Evolutionary conservation across 2,797 vertebrate genomes (phyloP).

Genomic region (Pangasius djambal): DNA sequence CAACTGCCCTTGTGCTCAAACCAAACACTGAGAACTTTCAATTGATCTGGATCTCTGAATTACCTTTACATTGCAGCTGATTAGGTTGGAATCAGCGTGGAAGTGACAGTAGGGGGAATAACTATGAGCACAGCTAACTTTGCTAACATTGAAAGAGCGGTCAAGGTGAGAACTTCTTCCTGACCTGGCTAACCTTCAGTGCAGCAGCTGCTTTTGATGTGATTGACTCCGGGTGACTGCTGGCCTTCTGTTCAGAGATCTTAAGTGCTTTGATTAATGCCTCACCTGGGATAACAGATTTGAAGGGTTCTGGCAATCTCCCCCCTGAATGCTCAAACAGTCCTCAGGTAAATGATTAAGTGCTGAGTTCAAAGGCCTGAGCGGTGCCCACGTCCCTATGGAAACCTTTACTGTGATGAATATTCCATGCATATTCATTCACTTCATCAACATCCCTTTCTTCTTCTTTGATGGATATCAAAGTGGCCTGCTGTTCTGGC

Average conservation of each 20-base stretch:
- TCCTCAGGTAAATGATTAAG: constrained; percentile 60
- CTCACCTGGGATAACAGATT: constrained; percentile 50
- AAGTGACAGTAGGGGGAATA: not conserved
- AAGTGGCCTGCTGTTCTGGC: constrained; percentile 65
- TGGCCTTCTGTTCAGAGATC: constrained; percentile 38
- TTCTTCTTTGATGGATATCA: constrained; percentile 63
- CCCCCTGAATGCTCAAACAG: constrained; percentile 54
- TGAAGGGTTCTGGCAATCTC: constrained; percentile 41
- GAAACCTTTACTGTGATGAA: constrained; percentile 70
- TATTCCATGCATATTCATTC: constrained; percentile 75
- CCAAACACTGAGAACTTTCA: not conserved
- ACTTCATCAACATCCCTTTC: constrained; percentile 61
- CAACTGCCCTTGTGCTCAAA: not conserved
- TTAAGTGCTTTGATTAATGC: constrained; percentile 55
- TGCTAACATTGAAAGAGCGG: constrained; percentile 27
- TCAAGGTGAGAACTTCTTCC: constrained; percentile 38
- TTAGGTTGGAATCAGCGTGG: not conserved
- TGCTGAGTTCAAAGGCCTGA: constrained; percentile 65
- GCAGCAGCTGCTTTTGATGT: constrained; percentile 34
- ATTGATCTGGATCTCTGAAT: not conserved
- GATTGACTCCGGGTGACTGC: constrained; percentile 44
- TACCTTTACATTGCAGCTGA: not conserved
- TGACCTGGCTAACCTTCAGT: constrained; percentile 34
- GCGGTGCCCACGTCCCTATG: constrained; percentile 64
- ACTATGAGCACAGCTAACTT: constrained; percentile 3